Base-by-base conservation (phyloP, 2,113 vertebrate genomes). In the Platysteira castanea region DNA sequence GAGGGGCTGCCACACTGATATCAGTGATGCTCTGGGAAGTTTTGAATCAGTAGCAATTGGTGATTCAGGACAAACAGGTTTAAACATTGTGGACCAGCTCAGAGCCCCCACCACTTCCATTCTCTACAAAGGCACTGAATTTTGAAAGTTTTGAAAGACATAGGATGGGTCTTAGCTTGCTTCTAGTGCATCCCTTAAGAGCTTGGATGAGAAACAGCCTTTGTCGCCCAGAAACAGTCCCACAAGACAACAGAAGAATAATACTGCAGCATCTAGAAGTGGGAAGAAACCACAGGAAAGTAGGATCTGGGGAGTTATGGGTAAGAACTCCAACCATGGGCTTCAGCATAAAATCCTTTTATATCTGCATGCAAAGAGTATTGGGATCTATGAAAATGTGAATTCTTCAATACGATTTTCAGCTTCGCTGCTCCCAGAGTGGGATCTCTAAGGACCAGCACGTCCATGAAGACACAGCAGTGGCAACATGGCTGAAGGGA, bases 81-180 rank as follows among this genome's bases (percentile, higher is more conserved):
- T 59, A 54, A 9, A 17, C 13, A 20, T 54, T 26, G 8, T 24
- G 24, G 22, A n/a, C 22, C 30, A 60, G 46, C 41, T 63, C 44
- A 61, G 41, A 70, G 19, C 21, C 33, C 8, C 41, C 21, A 42
- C 0, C 1, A 1, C 15, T 15, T 64, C 44, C 5, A 1, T 37
- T 30, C 16, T 71, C 21, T 52, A 42, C 10, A 74, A 65, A 77
- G 24, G 7, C 26, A 81, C 9, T 33, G 35, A 35, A 82, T 39
- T 84, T 70, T 33, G 14, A 26, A 35, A 61, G 39, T 54, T 42
- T 31, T 73, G 50, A 68, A 82, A 47, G 50, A 31, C 11, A 78
- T 15, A 35, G 41, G 13, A 74, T 1, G 1, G 5, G 8, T 56
- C 23, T 73, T 64, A 37, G 8, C 14, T n/a, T 60, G 24, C 20